Conservation (phyloP, 2,888 invertebrate genomes). For the Lasioglossum calceatum region DNA sequence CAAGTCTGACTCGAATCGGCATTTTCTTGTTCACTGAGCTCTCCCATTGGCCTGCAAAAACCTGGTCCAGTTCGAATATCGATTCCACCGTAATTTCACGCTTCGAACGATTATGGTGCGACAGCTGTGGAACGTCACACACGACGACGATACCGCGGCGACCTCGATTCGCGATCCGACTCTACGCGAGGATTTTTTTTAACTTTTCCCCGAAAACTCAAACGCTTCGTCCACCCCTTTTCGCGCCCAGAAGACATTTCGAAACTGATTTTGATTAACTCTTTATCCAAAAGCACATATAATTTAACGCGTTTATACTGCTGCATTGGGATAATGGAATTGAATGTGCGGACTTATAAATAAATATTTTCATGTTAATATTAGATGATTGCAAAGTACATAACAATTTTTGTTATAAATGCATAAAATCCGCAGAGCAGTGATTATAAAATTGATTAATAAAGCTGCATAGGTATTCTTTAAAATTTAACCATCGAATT, state of each 20-base stretch:
- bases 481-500: no score
- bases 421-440: no score
- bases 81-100: slow-evolving; percentile 71
- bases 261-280: slow-evolving; percentile 24
- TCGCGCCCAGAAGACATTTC: neutral
- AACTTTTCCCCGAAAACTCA: slow-evolving; percentile 3
- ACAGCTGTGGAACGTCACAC: slow-evolving; percentile 69
- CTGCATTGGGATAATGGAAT: no score
- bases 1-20: slow-evolving; percentile 29
- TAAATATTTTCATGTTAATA: neutral
- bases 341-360: no score
- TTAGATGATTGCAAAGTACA: no score
- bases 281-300: no score
- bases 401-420: no score
- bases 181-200: slow-evolving; percentile 43
- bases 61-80: slow-evolving; percentile 64
- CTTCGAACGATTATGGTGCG: slow-evolving; percentile 68
- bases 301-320: no score
- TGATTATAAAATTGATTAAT: no score
- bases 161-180: slow-evolving; percentile 55
- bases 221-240: neutral
- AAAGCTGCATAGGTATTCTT: no score
- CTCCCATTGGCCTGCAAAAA: slow-evolving; percentile 59
- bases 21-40: slow-evolving; percentile 64
- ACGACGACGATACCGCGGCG: slow-evolving; percentile 36